Evolutionary conservation across 2,113 vertebrate species (phyloP), one percentile per base, ranked within the genome.

Genomic region (Phycodurus eques): DNA sequence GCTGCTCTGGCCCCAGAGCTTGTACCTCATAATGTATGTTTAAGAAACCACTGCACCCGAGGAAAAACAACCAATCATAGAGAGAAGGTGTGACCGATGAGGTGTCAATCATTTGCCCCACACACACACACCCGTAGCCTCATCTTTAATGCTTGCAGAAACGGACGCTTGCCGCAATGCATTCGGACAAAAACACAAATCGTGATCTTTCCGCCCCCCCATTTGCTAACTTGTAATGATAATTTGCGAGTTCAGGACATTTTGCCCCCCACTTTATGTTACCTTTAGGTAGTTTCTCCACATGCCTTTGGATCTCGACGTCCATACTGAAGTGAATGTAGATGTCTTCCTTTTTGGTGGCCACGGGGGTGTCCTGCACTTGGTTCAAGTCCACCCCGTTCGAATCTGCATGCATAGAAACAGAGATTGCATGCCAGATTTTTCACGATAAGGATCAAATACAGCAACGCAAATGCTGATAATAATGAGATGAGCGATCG

Each of bases 201-300:
- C 27, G 27, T 27, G 27, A 27, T 27, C 27, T 27, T 27, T 27
- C 27, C 27, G 27, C 27, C 27, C 27, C 27, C 27, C 27, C 27
- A 27, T 27, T 27, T 27, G 27, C 1, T 27, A 27, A 27, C 27
- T 27, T 27, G 27, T 27, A 27, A 27, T 27, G 27, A 27, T 27
- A 11, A 31, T 60, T 33, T 33, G 27, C 9, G 15, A 15, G 14
- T 61, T 61, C 8, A 35, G 15, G 15, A 35, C 33, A 61, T 61
- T 61, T 61, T 15, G 31, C 59, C 14, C 31, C n/a, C 2, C 27
- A 27, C 27, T 0, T 33, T 12, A 14, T 20, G 39, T 60, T 67
- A 99, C 98, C 98, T 98, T 98, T 99, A 56, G 96, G 95, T 90
- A 99, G 85, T 88, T 95, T 96, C 88, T 99, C 98, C 72, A 98